A percentile compares a stretch with the other conserved stretches of the same genome.
These are phyloP conservation scores for Holacanthus passer DNA, from an alignment of 2,113 vertebrate species.

Conservation along the genomic window DNA sequence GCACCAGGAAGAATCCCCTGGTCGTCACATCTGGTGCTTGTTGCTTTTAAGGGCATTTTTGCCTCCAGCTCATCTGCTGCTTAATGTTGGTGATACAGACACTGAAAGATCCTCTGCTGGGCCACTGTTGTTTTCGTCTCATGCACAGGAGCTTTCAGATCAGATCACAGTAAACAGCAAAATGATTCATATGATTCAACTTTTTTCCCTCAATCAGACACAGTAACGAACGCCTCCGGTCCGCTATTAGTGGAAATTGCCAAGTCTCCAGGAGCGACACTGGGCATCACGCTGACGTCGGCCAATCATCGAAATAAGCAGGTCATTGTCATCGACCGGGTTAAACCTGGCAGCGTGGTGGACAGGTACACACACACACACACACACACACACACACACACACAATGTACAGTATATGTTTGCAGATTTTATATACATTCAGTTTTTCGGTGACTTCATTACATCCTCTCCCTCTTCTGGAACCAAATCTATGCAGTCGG, in stretches of 20 bases:
- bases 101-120: background rate
- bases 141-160: background rate
- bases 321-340: conserved; percentile 94
- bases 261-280: conserved; percentile 89
- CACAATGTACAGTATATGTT: background rate
- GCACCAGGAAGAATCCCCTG: conserved; percentile 16
- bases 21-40: background rate
- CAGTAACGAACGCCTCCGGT: conserved; percentile 90
- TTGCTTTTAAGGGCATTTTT: conserved; percentile 6
- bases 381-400: conserved; percentile 18
- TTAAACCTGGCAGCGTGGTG: conserved; percentile 95
- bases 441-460: background rate
- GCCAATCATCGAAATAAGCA: conserved; percentile 91
- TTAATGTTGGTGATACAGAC: background rate
- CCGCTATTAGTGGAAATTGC: conserved; percentile 95
- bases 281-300: conserved; percentile 92
- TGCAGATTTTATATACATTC: background rate
- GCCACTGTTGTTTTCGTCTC: background rate
- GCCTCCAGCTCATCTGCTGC: background rate
- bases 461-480: background rate
- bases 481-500: background rate
- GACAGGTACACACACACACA: conserved; percentile 89
- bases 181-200: background rate
- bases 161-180: background rate
- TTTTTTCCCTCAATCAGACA: conserved; percentile 82